These are phyloP conservation scores for Notolabrus celidotus DNA, from an alignment of 2,797 vertebrate genomes.

Conservation along the genomic window DNA sequence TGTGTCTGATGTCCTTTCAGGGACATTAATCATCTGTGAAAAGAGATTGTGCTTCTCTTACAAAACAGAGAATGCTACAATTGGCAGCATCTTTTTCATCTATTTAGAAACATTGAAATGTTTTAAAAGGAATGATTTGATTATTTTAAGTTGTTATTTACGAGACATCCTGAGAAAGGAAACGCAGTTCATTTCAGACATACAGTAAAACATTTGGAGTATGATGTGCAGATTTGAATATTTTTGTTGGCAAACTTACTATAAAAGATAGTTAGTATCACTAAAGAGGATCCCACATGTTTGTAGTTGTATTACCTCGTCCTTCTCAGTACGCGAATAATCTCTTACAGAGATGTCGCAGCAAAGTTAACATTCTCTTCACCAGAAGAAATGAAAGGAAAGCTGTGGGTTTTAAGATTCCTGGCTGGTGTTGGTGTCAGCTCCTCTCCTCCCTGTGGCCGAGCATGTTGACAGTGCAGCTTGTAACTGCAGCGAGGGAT, in stretches of 20 bases:
- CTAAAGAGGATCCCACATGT: neutral
- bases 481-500: slow-evolving; percentile 66
- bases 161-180: neutral
- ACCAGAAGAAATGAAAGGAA: slow-evolving; percentile 28
- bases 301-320: neutral
- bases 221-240: neutral
- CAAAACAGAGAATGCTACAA: slow-evolving; percentile 4
- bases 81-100: slow-evolving; percentile 1
- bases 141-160: neutral
- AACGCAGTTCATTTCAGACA: neutral
- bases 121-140: neutral
- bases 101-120: neutral
- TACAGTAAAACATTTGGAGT: neutral
- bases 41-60: slow-evolving; percentile 20
- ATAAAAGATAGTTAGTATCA: neutral
- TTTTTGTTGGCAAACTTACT: neutral
- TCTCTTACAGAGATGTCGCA: neutral
- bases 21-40: slow-evolving; percentile 54
- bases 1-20: slow-evolving; percentile 56
- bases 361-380: neutral
- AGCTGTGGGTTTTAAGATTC: slow-evolving; percentile 29
- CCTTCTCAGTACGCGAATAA: neutral
- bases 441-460: slow-evolving; percentile 29
- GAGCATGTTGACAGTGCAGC: slow-evolving; percentile 64
- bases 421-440: slow-evolving; percentile 51